Percentiles rank a stretch among this genome's conserved stretches.
Evolutionary conservation across 2,888 invertebrate genomes (phyloP).

Genomic region (Patella pellucida): DNA sequence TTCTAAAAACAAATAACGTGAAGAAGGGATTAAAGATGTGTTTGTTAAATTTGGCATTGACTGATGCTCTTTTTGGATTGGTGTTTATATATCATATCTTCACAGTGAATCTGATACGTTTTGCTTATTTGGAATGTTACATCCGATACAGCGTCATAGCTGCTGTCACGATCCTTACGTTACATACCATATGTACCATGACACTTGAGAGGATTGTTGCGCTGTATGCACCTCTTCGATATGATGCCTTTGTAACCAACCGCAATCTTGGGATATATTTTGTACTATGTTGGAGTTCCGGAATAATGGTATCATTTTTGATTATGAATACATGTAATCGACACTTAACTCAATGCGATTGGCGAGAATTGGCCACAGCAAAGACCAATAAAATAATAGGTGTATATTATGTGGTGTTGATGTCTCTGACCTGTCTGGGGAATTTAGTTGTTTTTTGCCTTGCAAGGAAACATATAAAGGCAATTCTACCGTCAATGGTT

Average conservation of each 20-base stretch:
- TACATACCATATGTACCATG: neutral
- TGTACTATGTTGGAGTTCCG: neutral
- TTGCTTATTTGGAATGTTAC: neutral
- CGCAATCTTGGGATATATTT: neutral
- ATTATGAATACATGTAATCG: neutral
- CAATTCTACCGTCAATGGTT: constrained; percentile 19
- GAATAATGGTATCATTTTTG: neutral
- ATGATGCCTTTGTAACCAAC: neutral
- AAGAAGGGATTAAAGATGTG: neutral
- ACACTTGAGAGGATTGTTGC: neutral
- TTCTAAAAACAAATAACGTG: neutral
- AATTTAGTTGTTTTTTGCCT: constrained; percentile 16
- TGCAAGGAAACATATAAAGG: constrained; percentile 23
- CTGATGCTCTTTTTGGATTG: neutral
- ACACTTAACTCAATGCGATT: neutral
- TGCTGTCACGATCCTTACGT: neutral
- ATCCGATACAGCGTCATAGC: neutral
- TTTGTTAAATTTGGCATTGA: neutral
- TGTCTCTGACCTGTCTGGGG: neutral
- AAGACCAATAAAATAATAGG: neutral
- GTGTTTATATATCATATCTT: neutral
- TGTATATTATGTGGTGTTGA: neutral
- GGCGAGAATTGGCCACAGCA: neutral
- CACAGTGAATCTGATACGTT: neutral
- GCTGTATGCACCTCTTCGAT: neutral